phyloP scores from a whole-genome alignment of 1,140 invertebrate genomes.

The Holcopasites calliopsidis region DNA sequence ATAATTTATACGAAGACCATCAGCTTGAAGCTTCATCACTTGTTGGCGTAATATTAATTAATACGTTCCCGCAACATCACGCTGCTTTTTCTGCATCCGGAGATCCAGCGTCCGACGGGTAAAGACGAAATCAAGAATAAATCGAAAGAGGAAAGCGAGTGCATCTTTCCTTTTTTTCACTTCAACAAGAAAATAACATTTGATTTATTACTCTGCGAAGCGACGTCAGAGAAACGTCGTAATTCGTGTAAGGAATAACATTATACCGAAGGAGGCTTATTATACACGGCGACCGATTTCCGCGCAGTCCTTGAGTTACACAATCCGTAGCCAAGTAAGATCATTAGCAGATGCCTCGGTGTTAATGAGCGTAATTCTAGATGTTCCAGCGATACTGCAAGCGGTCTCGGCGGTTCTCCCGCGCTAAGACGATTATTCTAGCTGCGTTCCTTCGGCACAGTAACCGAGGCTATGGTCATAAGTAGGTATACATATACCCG shows the following conservation, averaged over 20 bases:
- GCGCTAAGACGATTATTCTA: slow-evolving; percentile 64
- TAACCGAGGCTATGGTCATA: slow-evolving; percentile 49
- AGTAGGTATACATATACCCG: slow-evolving; percentile 52
- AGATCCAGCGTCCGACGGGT: background rate
- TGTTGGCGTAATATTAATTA: background rate
- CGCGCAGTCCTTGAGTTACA: slow-evolving; percentile 64
- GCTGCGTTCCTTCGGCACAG: slow-evolving; percentile 9
- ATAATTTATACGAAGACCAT: no score
- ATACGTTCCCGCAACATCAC: background rate
- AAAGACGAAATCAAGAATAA: background rate
- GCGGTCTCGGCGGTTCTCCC: slow-evolving; percentile 46
- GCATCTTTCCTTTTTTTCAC: background rate
- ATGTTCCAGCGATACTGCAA: slow-evolving; percentile 62
- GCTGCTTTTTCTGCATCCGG: background rate
- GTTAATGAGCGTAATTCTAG: slow-evolving; percentile 68
- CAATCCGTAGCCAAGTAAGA: slow-evolving; percentile 66
- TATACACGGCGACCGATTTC: slow-evolving; percentile 61
- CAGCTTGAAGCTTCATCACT: no score
- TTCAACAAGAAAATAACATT: no score
- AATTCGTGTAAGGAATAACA: slow-evolving; percentile 51
- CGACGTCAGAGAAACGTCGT: background rate
- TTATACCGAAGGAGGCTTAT: slow-evolving; percentile 57
- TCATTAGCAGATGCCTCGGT: slow-evolving; percentile 66
- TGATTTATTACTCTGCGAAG: slow-evolving; percentile 4
- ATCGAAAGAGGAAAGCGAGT: background rate